Base-by-base conservation (phyloP, 2,113 vertebrate species). In the Ictalurus punctatus region DNA sequence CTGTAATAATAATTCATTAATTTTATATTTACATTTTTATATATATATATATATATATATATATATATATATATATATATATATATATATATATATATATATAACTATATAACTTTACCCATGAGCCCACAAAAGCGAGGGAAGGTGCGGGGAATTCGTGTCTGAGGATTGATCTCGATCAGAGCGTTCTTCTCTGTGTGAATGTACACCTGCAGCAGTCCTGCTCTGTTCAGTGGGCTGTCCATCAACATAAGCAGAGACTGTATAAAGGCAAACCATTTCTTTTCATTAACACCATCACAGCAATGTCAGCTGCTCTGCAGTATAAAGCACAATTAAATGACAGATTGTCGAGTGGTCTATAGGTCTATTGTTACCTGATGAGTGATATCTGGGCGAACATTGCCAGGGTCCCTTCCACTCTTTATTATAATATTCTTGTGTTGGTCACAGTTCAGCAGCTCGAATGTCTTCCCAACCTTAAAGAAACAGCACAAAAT, bases 161-260 rank as follows among this genome's bases (percentile, higher is more conserved):
- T 99, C 90, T 99, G 98, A 0, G 98, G 98, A 91, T 99, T 99
- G 86, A 99, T 96, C 92, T 99, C 98, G 3, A 99, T 98, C 79
- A 99, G 92, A 27, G 97, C 97, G 0, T 99, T 99, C 90, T 97
- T 97, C 94, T 97, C 97, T 0, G 98, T 99, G 74, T 98, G 98
- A 91, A 99, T 95, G 65, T 98, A 99, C 88, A 99, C 98, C 92
- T 99, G 98, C 6, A 99, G 95, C 84, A 99, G 92, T 40, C 98
- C 98, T 3, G 98, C 97, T 84, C 98, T 95, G 91, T 99, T 99
- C 93, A 99, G 92, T 0, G 98, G 98, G 91, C 98, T 99, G 94
- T 99, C 98, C 97, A 99, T 96, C 83, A 99, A 93, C 98, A 99
- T 99, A 84, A 99, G 94, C 54, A 99, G 94, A 83, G 96, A 96